These are phyloP conservation scores for Ceyx margarethae DNA, from an alignment of 2,113 vertebrate species.

Conservation along the genomic window DNA sequence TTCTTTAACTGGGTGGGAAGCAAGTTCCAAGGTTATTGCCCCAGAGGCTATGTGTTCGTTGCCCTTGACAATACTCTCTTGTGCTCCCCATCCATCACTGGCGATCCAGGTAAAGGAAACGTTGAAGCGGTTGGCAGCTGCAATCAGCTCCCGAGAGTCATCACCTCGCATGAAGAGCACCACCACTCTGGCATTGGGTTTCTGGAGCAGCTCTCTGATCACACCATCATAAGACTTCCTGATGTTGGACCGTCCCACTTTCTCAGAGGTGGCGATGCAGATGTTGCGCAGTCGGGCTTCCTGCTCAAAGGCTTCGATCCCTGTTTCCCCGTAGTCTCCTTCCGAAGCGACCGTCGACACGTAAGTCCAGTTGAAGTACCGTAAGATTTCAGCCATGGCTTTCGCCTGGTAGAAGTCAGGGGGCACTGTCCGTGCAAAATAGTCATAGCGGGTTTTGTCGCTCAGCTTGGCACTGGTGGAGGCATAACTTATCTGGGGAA, in stretches of 20 bases:
- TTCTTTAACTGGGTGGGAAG: conserved; percentile 88
- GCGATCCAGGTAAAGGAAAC: conserved; percentile 97
- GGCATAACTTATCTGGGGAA: conserved; percentile 98
- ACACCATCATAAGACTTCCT: conserved; percentile 95
- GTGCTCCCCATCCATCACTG: conserved; percentile 96
- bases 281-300: conserved; percentile 95
- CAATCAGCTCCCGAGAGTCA: conserved; percentile 92
- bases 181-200: conserved; percentile 91
- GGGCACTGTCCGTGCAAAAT: conserved; percentile 94
- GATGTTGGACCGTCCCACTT: conserved; percentile 92
- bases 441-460: conserved; percentile 95
- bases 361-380: conserved; percentile 98
- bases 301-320: conserved; percentile 97
- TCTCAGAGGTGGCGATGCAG: conserved; percentile 96
- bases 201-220: conserved; percentile 92
- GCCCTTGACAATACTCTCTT: conserved; percentile 95
- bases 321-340: conserved; percentile 95
- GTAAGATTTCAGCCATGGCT: conserved; percentile 96
- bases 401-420: conserved; percentile 99
- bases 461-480: conserved; percentile 98
- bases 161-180: conserved; percentile 95
- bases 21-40: conserved; percentile 93
- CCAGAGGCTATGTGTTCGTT: conserved; percentile 91
- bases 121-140: conserved; percentile 89
- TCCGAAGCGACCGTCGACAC: conserved; percentile 97